Evolutionary conservation across 2,888 invertebrate species (phyloP), one percentile per base, ranked within the genome.

Genomic region (Ommatoiulus sabulosus): DNA sequence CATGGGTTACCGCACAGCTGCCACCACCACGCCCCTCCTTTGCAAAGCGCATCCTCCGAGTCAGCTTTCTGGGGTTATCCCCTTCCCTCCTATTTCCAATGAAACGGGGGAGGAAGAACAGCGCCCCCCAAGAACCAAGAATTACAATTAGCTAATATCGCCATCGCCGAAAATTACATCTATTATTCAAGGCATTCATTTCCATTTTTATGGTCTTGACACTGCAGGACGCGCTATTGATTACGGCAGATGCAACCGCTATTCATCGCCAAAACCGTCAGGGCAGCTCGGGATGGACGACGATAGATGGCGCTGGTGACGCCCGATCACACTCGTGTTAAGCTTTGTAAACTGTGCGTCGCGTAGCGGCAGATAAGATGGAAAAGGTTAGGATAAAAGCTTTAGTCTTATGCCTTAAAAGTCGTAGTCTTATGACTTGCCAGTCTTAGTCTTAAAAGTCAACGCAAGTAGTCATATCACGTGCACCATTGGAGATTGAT

Each of bases 1-100:
- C 48, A 86, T 86, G 86, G 48, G 86, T 86, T 86, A 86, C 86
- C 86, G 46, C 86, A 86, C 86, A 86, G 86, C 86, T 86, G 86
- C 48, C 86, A 86, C 86, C 86, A 48, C 48, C 86, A 86, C 86
- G 86, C 86, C 86, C 44, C 86, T 86, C 86, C 8, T 85, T 85
- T 86, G 80, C 80, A 80, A 80, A 80, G 80, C 35, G 80, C 80
- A 80, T 80, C 80, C 80, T 80, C 80, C 8, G 24, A 80, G 80
- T n/a, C 63, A 63, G n/a, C 63, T 20, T 35, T 35, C 35, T 35
- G 24, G 35, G 15, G 35, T 3, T 35, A 15, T 43, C 24, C 80
- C 80, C 80, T 57, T 57, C 80, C 35, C 35, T 80, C 35, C 72
- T 24, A 24, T n/a, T 72, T 6, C 63, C 20, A 52, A 15, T 52